Evolutionary conservation across 2,113 vertebrate species (phyloP).

Genomic region (Agapornis roseicollis): DNA sequence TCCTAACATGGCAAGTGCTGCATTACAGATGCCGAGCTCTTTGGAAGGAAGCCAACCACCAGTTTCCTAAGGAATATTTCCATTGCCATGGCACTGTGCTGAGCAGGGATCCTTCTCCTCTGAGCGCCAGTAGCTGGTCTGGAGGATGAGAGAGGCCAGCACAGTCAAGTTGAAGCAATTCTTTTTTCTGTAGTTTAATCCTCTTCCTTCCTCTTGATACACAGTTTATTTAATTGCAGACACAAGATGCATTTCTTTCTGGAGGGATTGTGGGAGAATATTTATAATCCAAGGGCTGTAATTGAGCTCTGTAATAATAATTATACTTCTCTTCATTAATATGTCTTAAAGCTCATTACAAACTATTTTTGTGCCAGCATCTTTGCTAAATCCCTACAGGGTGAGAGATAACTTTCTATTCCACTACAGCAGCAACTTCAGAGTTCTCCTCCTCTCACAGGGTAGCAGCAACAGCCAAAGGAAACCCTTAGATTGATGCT

Average conservation of each 20-base stretch:
- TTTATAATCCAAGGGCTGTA: constrained; percentile 62
- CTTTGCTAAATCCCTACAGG: constrained; percentile 47
- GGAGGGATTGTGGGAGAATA: constrained; percentile 56
- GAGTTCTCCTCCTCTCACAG: neutral
- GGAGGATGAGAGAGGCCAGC: constrained; percentile 15
- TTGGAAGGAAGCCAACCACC: constrained; percentile 30
- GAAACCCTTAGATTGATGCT: neutral
- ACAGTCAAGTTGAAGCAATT: constrained; percentile 21
- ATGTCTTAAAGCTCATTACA: constrained; percentile 62
- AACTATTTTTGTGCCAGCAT: constrained; percentile 58
- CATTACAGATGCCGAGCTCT: neutral
- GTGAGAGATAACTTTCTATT: constrained; percentile 31
- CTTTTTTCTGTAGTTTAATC: constrained; percentile 38
- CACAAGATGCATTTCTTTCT: constrained; percentile 55
- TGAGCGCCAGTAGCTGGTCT: neutral
- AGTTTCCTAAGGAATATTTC: neutral
- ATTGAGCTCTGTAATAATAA: constrained; percentile 61
- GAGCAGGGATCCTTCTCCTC: constrained; percentile 5
- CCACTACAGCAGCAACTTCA: neutral
- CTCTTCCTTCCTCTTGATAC: constrained; percentile 32
- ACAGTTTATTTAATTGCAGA: constrained; percentile 46
- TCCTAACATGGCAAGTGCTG: constrained; percentile 20
- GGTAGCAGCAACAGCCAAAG: neutral
- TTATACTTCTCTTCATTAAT: constrained; percentile 61
- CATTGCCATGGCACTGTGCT: neutral